Conservation (phyloP, 2,888 invertebrate species). For the Chrysolina haemoptera region DNA sequence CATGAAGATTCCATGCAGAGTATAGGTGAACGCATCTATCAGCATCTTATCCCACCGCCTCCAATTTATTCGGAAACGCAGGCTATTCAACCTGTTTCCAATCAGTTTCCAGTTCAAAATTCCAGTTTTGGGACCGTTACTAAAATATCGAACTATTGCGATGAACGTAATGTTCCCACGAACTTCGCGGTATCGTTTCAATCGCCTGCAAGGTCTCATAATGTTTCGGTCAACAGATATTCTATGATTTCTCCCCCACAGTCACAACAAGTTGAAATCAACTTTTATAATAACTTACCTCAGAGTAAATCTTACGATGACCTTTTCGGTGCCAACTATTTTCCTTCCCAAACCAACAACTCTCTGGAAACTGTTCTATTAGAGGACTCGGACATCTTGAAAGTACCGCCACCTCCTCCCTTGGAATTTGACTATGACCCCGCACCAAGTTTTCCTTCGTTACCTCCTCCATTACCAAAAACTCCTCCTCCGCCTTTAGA, state of each 20-base stretch:
- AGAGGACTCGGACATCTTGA: slow-evolving; percentile 51
- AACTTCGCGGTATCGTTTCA: slow-evolving; percentile 42
- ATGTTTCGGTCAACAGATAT: slow-evolving; percentile 40
- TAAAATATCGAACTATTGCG: slow-evolving; percentile 39
- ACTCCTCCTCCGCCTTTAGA: slow-evolving; percentile 54
- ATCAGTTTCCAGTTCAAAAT: slow-evolving; percentile 32
- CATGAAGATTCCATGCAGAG: slow-evolving; percentile 13
- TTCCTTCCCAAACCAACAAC: slow-evolving; percentile 21
- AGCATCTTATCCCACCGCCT: slow-evolving; percentile 45
- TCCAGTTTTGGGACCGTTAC: slow-evolving; percentile 32
- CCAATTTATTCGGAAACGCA: slow-evolving; percentile 36
- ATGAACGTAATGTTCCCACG: slow-evolving; percentile 28
- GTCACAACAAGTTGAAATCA: slow-evolving; percentile 55
- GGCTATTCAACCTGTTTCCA: slow-evolving; percentile 10
- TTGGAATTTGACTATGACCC: slow-evolving; percentile 44
- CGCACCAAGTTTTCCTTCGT: slow-evolving; percentile 43
- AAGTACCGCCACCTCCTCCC: slow-evolving; percentile 56
- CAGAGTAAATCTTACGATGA: slow-evolving; percentile 33
- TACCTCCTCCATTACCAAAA: slow-evolving; percentile 54
- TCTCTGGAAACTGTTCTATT: slow-evolving; percentile 41
- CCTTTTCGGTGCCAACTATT: slow-evolving; percentile 20
- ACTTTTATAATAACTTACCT: slow-evolving; percentile 54
- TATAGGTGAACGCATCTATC: neutral
- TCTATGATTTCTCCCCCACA: slow-evolving; percentile 37
- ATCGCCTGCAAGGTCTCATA: slow-evolving; percentile 41